phyloP scores from a whole-genome alignment of 2,113 vertebrate species.

The Platysteira castanea region DNA sequence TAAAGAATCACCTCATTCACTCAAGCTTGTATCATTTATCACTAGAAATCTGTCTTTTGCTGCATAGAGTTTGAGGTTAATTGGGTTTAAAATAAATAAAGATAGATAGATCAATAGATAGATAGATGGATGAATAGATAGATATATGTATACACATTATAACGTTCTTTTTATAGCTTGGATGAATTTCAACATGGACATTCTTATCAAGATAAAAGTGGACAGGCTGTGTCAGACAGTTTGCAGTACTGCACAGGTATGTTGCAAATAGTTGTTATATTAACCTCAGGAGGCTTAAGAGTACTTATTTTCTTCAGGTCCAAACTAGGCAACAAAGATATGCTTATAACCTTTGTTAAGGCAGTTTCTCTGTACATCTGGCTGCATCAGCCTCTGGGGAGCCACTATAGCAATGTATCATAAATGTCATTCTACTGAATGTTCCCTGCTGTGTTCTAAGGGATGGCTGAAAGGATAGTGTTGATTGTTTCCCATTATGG shows the following conservation, averaged over 20 bases:
- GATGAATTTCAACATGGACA: background rate
- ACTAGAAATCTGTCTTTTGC: background rate
- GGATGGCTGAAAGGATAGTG: background rate
- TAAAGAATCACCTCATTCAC: background rate
- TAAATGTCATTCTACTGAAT: background rate
- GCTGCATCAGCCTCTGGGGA: background rate
- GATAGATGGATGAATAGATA: no score
- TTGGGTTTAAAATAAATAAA: background rate
- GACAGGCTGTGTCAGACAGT: background rate
- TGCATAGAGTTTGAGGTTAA: background rate
- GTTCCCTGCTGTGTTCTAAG: background rate
- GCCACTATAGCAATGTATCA: background rate
- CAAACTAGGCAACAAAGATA: background rate
- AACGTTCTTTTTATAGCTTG: slow-evolving; percentile 40
- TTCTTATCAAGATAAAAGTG: background rate
- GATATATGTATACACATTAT: background rate
- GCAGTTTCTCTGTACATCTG: background rate
- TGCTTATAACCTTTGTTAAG: background rate
- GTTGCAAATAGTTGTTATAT: background rate
- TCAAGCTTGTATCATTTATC: background rate
- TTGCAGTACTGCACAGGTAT: background rate
- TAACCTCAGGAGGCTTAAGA: background rate
- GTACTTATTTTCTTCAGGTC: background rate
- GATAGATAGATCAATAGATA: background rate
- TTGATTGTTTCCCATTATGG: background rate